Conservation (phyloP, 23 tunicate species). For the Halocynthia aurantium region DNA sequence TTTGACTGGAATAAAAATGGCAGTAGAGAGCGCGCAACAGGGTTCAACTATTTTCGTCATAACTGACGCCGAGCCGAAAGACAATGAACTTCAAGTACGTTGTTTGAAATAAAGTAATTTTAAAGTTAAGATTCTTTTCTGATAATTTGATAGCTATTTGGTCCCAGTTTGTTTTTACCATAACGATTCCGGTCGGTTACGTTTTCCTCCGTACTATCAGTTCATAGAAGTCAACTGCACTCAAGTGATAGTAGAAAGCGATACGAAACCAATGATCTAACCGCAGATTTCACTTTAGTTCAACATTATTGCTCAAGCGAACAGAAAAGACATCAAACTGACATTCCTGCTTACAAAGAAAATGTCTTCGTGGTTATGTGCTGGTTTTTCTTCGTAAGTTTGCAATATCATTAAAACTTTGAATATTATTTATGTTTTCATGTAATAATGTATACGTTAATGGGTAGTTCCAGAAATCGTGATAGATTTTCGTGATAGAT, state of each 20-base stretch:
- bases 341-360: constrained; percentile 39
- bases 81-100: constrained; percentile 56
- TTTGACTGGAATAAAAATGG: constrained; percentile 38
- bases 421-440: too few relatives aligned
- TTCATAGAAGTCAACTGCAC: too few relatives aligned
- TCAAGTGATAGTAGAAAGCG: too few relatives aligned
- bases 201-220: too few relatives aligned
- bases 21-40: constrained; percentile 35
- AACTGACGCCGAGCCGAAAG: constrained; percentile 81
- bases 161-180: too few relatives aligned
- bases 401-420: neutral
- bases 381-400: constrained; percentile 21
- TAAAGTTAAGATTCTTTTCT: too few relatives aligned
- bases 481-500: too few relatives aligned
- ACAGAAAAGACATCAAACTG: constrained; percentile 31
- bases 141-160: too few relatives aligned
- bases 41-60: constrained; percentile 63
- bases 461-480: too few relatives aligned
- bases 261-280: too few relatives aligned
- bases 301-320: constrained; percentile 34
- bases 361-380: constrained; percentile 19
- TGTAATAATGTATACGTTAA: too few relatives aligned
- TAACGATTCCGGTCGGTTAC: too few relatives aligned
- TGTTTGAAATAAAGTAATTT: neutral
- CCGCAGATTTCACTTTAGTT: constrained; percentile 12